Base-by-base conservation (phyloP, 2,113 vertebrate species). In the Meleagris gallopavo region DNA sequence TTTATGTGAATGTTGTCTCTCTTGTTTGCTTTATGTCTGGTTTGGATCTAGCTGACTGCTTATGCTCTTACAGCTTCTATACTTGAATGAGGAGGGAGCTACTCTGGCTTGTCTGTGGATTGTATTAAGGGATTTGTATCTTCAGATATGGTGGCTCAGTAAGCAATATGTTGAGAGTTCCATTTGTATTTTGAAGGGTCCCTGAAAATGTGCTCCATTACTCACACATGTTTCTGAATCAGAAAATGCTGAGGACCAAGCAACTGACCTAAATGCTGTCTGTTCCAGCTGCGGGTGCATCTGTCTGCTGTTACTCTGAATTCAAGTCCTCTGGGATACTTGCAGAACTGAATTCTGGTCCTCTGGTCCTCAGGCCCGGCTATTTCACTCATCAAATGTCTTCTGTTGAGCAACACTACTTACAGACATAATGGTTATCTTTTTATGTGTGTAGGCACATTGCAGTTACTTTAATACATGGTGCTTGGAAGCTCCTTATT, bases 391-490 rank as follows among this genome's bases (percentile, higher is more conserved):
- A 7, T 34, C 11, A 6, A 9, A 5, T 50, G 71, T 24, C 27
- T 65, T 22, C 6, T 57, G 1, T 16, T 38, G 43, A 57, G 62
- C 40, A 55, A 2, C 10, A 13, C 9, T 18, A 2, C 18, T 43
- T 58, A n/a, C 52, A 54, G 54, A 3, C 21, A 22, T 1, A 13
- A 41, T 7, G 30, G 25, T 9, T 19, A 21, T 11, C 29, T 32
- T 19, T 34, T 19, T 9, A 0, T 6, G 24, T 25, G 22, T 40
- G 58, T 10, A 40, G 27, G 1, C 13, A 2, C 12, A 10, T 13
- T 83, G 70, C 32, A 5, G 6, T 60, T n/a, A 22, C 30, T 43
- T 46, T 13, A 24, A 6, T 30, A 1, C 1, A 10, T 6, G 41
- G 66, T 27, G 29, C 36, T 75, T 27, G 17, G 21, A 38, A 45